These are phyloP conservation scores for Otocyon megalotis DNA, from an alignment of 2,113 vertebrate genomes.

Conservation along the genomic window DNA sequence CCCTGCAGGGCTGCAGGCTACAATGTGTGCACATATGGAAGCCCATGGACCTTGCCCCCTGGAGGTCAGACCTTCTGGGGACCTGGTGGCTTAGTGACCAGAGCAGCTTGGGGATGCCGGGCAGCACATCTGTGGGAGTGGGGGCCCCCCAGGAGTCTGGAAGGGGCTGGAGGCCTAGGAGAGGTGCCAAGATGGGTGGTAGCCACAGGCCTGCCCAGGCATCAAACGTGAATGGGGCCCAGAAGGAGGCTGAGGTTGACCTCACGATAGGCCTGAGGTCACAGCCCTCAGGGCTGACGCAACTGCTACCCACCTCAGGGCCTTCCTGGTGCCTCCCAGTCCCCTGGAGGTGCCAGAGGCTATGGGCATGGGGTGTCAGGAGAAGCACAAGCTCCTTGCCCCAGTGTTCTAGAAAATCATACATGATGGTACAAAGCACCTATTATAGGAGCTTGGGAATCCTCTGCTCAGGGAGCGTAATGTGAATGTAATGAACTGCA, in stretches of 20 bases:
- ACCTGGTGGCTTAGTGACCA: not conserved
- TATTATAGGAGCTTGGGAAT: not conserved
- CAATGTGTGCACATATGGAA: too few relatives aligned
- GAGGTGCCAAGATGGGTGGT: accelerated
- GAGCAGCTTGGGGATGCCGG: too few relatives aligned
- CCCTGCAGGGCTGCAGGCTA: too few relatives aligned
- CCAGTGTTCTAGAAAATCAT: not conserved
- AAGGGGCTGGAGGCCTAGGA: not conserved
- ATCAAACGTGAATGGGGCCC: accelerated
- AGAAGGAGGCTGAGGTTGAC: not conserved
- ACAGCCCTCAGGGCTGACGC: not conserved
- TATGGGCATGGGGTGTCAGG: not conserved
- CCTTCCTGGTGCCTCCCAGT: not conserved
- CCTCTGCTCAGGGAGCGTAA: not conserved
- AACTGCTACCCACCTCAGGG: not conserved
- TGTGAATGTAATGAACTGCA: accelerated
- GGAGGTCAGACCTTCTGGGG: not conserved
- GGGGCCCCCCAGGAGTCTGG: not conserved
- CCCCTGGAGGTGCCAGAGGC: not conserved
- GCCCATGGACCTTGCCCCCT: too few relatives aligned
- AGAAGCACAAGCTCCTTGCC: not conserved
- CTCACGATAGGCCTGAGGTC: not conserved
- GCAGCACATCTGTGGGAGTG: not conserved
- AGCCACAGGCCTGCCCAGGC: not conserved
- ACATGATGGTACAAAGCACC: not conserved